Base-by-base conservation (phyloP, 92 coral and sea anemone genomes). In the Muricea muricata region DNA sequence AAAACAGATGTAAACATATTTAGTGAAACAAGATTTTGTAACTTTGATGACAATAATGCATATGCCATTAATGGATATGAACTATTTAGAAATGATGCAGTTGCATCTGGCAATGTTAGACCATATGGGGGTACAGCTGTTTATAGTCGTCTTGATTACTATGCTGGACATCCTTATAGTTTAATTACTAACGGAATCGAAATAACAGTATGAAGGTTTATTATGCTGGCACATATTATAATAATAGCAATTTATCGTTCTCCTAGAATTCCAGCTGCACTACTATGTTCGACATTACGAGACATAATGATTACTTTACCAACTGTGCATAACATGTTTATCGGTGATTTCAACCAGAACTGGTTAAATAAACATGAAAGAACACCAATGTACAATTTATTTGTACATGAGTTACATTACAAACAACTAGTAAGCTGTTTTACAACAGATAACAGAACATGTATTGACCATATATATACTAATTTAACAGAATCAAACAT, bases 401-500 rank as follows among this genome's bases (percentile, higher is more conserved):
- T 86, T 78, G 35, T 79, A 21, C 50, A 35, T 30, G 57, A 79
- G 5, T 29, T 63, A 34, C 34, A 76, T 56, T 88, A 76, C 70
- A 88, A 71, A 54, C 88, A 89, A 60, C 66, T 84, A 45, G 75
- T 89, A 42, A 61, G 80, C 67, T 58, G 21, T 28, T 84, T 75
- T 57, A 88, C 89, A 79, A 84, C 91, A 67, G 89, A 89, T 73
- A 78, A 48, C 78, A 84, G 50, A 78, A 89, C 89, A 61, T 63
- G 78, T 31, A 85, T 79, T 74, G 88, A 88, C 57, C 88, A 88
- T 76, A 83, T 88, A 47, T 88, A 88, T 78, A 77, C 88, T 30
- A 78, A 89, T 65, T 40, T 78, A 75, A 65, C 82, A 69, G 70
- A 74, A 67, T 78, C 92, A 11, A 67, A 84, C n/a, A n/a, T n/a